Conservation (phyloP, 2,113 vertebrate species). For the Xyrauchen texanus region DNA sequence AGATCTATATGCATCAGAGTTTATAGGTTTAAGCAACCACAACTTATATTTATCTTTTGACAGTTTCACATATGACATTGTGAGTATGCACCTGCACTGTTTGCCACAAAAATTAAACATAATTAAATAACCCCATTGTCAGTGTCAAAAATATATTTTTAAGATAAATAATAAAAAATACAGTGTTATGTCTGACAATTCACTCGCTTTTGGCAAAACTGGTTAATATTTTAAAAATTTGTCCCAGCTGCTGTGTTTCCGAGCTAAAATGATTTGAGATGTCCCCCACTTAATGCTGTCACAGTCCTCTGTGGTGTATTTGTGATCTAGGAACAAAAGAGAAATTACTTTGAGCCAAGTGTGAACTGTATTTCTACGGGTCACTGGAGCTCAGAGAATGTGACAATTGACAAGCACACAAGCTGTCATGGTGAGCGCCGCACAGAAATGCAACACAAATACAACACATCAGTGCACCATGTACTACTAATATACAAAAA, state of each 20-base stretch:
- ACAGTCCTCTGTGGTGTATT: not conserved
- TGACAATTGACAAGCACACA: conserved; percentile 18
- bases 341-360: not conserved
- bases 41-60: no score
- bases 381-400: conserved; percentile 31
- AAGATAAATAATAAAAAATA: not conserved
- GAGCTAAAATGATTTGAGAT: not conserved
- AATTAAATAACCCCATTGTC: no score
- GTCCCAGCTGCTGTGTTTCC: not conserved
- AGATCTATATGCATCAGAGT: no score
- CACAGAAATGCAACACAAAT: conserved; percentile 23
- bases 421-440: not conserved
- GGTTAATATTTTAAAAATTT: not conserved
- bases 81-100: no score
- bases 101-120: no score
- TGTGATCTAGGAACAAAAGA: not conserved
- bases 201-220: not conserved
- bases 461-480: conserved; percentile 1
- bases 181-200: not conserved
- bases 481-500: not conserved
- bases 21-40: no score
- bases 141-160: no score
- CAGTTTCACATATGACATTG: no score
- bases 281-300: not conserved
- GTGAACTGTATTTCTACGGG: not conserved